A percentile compares a stretch with the other conserved stretches of the same genome.
These are phyloP conservation scores for Cettia cetti DNA, from an alignment of 2,113 vertebrate species.

Conservation along the genomic window DNA sequence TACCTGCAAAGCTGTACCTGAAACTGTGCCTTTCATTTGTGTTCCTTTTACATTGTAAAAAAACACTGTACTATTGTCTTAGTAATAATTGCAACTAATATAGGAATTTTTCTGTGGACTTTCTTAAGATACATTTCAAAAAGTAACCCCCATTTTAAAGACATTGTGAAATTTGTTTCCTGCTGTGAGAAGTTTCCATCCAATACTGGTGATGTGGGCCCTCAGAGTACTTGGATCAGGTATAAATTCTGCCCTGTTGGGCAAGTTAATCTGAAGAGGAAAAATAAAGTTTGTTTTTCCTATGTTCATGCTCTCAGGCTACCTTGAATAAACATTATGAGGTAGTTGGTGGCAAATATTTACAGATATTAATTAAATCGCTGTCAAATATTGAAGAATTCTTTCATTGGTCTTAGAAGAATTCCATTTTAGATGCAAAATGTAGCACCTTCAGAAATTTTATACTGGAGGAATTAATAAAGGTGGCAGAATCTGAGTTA, in stretches of 20 bases:
- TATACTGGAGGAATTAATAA: neutral
- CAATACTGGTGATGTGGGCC: neutral
- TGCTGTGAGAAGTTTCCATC: neutral
- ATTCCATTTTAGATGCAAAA: neutral
- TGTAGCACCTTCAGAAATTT: neutral
- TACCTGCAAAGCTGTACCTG: neutral
- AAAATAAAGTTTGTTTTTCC: slow-evolving; percentile 11
- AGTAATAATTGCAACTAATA: neutral
- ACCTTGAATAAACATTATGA: neutral
- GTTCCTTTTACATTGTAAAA: neutral
- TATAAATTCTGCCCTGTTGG: neutral
- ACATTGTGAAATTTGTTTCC: neutral
- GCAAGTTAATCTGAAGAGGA: neutral
- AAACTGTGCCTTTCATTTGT: neutral
- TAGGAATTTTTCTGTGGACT: neutral
- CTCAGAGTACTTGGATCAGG: neutral
- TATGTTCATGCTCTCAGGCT: neutral
- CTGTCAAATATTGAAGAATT: neutral
- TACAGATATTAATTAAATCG: neutral
- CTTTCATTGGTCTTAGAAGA: neutral
- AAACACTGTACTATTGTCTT: neutral
- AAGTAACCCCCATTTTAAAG: neutral
- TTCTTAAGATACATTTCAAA: neutral
- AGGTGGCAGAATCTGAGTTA: neutral
- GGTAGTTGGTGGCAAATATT: neutral